Evolutionary conservation across 2,797 vertebrate species (phyloP), one percentile per base, ranked within the genome.

Genomic region (Carcharodon carcharias): DNA sequence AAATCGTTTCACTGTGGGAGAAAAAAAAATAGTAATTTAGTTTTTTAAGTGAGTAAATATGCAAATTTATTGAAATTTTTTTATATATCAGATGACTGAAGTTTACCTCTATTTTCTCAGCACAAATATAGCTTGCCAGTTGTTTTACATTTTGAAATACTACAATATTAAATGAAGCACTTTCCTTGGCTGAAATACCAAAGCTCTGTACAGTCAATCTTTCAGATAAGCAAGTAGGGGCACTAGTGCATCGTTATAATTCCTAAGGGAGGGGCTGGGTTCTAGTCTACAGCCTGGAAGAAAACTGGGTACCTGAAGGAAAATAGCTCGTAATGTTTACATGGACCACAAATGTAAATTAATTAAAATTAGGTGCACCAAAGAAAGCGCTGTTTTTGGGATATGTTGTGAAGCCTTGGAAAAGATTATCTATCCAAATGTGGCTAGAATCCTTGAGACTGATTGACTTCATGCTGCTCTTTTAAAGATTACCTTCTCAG

Each of bases 1-100:
- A 97, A 98, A 98, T 96, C 99, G 97, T 97, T 99, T 99, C 96
- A 99, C 99, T 99, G 97, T 14, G 58, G 96, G 21, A 61, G 12
- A 63, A 77, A 8, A 96, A 63, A 88, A 96, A 21, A 96, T 16
- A 61, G 71, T 77, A 11, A 26, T 18, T 91, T n/a, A 93, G 35
- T 18, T 92, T 89, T 35, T 18, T n/a, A 92, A 63, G 58, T 65
- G 21, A 21, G 58, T 31, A 40, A 67, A 93, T 31, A 35, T 61
- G 28, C 3, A 93, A 85, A 50, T 0, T 65, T 40, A 93, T 45
- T 23, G 18, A n/a, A 67, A 45, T 67, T 93, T 58, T 23, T 26
- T 85, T 82, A 50, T n/a, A 50, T 45, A 85, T 85, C 18, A 26
- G 1, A 7, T 8, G 21, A 8, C 21, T 85, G 40, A 85, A 85